Evolutionary conservation across 2,797 vertebrate genomes (phyloP), one percentile per base, ranked within the genome.

Genomic region (Sebastes hubbsi): DNA sequence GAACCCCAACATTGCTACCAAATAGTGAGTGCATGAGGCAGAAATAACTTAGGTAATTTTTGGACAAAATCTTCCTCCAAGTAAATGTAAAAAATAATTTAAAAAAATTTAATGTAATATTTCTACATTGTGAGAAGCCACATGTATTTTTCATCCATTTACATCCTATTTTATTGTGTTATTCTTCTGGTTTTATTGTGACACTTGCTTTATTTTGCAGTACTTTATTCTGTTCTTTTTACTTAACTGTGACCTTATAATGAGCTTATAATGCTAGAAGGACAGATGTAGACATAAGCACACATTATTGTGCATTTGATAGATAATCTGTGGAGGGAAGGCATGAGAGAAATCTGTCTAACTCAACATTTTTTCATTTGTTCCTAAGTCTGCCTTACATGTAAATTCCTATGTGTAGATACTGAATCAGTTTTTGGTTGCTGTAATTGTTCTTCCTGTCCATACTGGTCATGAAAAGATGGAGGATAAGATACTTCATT

Each of bases 361-460:
- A 34, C 0, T 38, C 0, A 38, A 38, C 7, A 5, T 46, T 69
- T 69, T 68, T 52, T 5, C 2, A 67, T 52, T 52, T n/a, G 16
- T 18, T 20, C 46, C 0, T 0, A 20, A 59, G 13, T 63, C 7
- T 61, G 13, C 6, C 6, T 29, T 60, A 38, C 6, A 2, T 32
- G 25, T 30, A 55, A 0, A 24, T 2, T 46, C 1, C 12, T 32
- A 5, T 22, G 38, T 30, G 0, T 11, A 16, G 13, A 29, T 8
- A n/a, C 3, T 56, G 49, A 52, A 52, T 30, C 25, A 20, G n/a
- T 1, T 55, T 22, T 72, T 36, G 34, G 3, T 55, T 66, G 16
- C 12, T 78, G 36, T 65, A 32, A 60, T 27, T 49, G 13, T 74
- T 78, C 29, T 27, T 54, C 4, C 52, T 54, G 18, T 54, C 30